Evolutionary conservation across 2,113 vertebrate genomes (phyloP), one percentile per base, ranked within the genome.

Genomic region (Spea multiplicata): DNA sequence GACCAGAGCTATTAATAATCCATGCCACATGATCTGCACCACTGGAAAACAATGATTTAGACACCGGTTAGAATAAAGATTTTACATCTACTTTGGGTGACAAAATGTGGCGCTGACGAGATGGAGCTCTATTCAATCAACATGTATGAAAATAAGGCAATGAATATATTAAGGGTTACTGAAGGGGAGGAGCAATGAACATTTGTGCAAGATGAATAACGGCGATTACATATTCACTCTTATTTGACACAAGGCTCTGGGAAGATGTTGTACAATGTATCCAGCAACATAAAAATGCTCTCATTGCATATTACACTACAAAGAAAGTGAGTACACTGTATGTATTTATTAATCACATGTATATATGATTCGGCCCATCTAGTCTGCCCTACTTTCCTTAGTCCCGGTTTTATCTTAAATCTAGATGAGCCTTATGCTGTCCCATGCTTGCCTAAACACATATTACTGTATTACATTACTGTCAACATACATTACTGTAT

Each of bases 1-100:
- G 95, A 96, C 95, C 93, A 91, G 89, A 93, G 95, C 96, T 95
- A 99, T 98, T 98, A 99, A 99, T 99, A 99, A 98, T 95, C 93
- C 90, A 91, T 92, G 93, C 95, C 96, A 96, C 93, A 94, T 94
- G 94, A 94, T 93, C 92, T 78, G 81, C 65, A 53, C 88, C 16
- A 76, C 82, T 83, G 85, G 89, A 88, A 91, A 92, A 91, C 91
- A 91, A 91, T 91, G 93, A 92, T 93, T 93, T 91, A 92, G 91
- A 91, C 90, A 90, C 91, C 87, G 92, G 92, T 89, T 85, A 81
- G 93, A 93, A 94, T 93, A 94, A 92, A 93, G 94, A 92, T 95
- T 96, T 94, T 93, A 90, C 88, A 66, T 93, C 87, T 90, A 93
- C 93, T 88, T 88, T 82, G 84, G 71, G 87, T 89, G 91, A 91